A percentile compares a stretch with the other conserved stretches of the same genome.
These are phyloP conservation scores for Drosophila rhopaloa DNA, from an alignment of 1,140 invertebrate genomes.

Conservation along the genomic window DNA sequence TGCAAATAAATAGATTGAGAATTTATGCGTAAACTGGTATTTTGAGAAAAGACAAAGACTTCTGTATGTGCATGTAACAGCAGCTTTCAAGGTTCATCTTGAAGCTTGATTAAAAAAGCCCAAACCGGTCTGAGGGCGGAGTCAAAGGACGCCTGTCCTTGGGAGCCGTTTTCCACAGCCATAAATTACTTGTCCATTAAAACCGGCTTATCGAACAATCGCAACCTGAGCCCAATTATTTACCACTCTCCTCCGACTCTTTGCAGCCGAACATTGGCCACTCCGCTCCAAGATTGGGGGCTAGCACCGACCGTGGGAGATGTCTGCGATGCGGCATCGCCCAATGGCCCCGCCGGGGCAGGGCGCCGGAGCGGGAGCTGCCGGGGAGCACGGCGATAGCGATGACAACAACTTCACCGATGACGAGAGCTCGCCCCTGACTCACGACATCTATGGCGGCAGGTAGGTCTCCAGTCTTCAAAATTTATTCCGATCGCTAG, in stretches of 20 bases:
- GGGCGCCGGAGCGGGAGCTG: constrained; percentile 31
- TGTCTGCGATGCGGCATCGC: constrained; percentile 84
- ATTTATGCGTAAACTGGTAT: neutral
- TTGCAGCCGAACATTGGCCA: constrained; percentile 57
- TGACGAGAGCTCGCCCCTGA: constrained; percentile 93
- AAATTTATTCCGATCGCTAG: constrained; percentile 54
- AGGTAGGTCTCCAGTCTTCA: constrained; percentile 87
- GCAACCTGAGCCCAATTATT: constrained; percentile 43
- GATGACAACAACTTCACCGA: constrained; percentile 93
- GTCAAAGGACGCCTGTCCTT: constrained; percentile 74
- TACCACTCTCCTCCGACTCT: constrained; percentile 31
- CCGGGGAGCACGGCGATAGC: constrained; percentile 86
- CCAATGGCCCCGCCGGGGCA: constrained; percentile 85
- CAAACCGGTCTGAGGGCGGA: constrained; percentile 35
- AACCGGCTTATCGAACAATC: constrained; percentile 55
- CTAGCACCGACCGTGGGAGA: constrained; percentile 74
- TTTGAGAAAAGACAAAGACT: too few species aligned
- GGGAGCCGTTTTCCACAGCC: constrained; percentile 28
- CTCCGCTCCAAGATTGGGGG: constrained; percentile 39
- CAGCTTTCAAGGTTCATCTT: constrained; percentile 17
- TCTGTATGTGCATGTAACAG: neutral
- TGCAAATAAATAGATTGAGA: too few species aligned
- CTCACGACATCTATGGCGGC: constrained; percentile 93
- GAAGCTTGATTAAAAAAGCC: neutral
- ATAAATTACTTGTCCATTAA: constrained; percentile 54